Evolutionary conservation across 1,140 invertebrate species (phyloP).

Genomic region (Chironomus tepperi): DNA sequence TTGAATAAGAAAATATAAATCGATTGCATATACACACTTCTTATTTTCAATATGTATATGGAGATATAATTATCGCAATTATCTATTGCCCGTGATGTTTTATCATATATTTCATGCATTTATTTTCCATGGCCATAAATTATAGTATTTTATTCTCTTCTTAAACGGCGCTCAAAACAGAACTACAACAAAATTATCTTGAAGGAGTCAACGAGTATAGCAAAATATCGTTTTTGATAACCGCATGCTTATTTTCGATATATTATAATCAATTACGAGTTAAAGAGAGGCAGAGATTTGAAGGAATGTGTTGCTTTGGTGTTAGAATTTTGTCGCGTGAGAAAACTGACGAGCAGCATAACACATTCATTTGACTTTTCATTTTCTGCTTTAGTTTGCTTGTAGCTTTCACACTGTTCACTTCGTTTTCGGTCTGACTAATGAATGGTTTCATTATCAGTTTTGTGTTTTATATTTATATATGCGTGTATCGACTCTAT

Average conservation of each 20-base stretch:
- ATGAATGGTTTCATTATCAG: slow-evolving; percentile 3
- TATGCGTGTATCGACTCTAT: slow-evolving; percentile 8
- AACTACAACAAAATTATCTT: neutral
- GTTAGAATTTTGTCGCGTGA: slow-evolving; percentile 7
- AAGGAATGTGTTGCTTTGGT: slow-evolving; percentile 1
- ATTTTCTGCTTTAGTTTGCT: slow-evolving; percentile 17
- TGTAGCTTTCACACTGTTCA: slow-evolving; percentile 19
- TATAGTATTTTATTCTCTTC: slow-evolving; percentile 1
- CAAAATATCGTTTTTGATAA: slow-evolving; percentile 8
- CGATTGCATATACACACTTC: slow-evolving; percentile 3
- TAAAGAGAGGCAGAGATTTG: neutral
- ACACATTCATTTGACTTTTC: slow-evolving; percentile 10
- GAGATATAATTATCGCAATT: slow-evolving; percentile 14
- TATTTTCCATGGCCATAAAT: slow-evolving; percentile 8
- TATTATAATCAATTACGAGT: neutral
- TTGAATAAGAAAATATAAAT: neutral
- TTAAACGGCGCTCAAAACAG: neutral
- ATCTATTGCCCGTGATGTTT: slow-evolving; percentile 1
- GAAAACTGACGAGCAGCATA: slow-evolving; percentile 6
- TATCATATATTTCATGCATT: slow-evolving; percentile 2
- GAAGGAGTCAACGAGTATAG: neutral
- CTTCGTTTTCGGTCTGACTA: neutral
- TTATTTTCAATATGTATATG: neutral
- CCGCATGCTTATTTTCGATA: neutral
- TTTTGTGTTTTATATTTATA: neutral